These are phyloP conservation scores for Eriocheir sinensis DNA, from an alignment of 1,140 invertebrate species.

Conservation along the genomic window DNA sequence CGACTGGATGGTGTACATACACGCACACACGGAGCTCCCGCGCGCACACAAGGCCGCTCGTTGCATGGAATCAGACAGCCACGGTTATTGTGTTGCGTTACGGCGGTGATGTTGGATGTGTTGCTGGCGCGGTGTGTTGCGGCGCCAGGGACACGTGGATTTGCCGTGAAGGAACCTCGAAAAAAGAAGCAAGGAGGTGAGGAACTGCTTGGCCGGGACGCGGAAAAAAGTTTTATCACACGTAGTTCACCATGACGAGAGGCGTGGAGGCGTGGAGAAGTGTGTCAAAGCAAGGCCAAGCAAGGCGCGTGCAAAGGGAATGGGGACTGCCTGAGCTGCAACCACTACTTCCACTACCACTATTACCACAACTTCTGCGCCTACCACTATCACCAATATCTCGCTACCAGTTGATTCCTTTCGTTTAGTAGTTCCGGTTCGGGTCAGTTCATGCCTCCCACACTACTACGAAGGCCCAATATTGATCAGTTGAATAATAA, in stretches of 20 bases:
- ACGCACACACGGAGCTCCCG: neutral
- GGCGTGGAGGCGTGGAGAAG: neutral
- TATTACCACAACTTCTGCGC: neutral
- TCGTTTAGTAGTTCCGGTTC: too few relatives aligned
- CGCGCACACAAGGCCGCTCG: neutral
- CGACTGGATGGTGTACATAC: neutral
- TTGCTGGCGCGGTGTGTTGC: neutral
- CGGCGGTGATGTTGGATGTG: neutral
- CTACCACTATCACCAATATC: neutral
- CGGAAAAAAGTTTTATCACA: neutral
- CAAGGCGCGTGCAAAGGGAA: neutral
- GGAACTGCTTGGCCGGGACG: neutral
- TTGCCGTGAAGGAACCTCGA: neutral
- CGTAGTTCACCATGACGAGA: neutral
- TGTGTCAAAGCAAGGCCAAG: conserved; percentile 13
- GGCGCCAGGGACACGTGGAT: neutral
- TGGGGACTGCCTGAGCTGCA: neutral
- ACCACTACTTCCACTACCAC: neutral
- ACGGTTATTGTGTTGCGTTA: neutral
- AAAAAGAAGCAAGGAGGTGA: neutral
- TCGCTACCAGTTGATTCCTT: neutral
- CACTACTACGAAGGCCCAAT: neutral
- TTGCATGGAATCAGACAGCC: neutral
- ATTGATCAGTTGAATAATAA: neutral
- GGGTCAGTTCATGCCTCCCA: neutral